phyloP scores from a whole-genome alignment of 2,113 vertebrate species.

The Catagonus wagneri region DNA sequence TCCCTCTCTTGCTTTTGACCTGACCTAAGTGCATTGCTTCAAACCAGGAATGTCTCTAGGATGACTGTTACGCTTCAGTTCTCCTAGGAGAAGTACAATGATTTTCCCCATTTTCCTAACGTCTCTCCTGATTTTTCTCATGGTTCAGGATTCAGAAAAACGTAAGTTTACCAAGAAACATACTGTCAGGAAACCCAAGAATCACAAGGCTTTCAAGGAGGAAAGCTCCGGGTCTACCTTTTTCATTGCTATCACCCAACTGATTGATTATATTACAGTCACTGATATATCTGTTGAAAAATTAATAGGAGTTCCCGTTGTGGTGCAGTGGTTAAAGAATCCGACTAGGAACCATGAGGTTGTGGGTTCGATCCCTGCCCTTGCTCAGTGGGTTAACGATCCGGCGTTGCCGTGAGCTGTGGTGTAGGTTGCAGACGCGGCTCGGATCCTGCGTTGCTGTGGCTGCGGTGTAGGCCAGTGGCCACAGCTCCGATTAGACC shows the following conservation, averaged over 20 bases:
- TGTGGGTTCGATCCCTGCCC: too few species aligned
- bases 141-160: conserved; percentile 9
- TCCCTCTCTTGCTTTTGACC: neutral
- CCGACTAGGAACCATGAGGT: too few species aligned
- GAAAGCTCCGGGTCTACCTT: neutral
- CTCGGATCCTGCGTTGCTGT: too few species aligned
- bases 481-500: too few species aligned
- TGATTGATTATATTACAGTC: neutral
- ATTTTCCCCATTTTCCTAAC: neutral
- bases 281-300: neutral
- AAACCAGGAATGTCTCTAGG: neutral
- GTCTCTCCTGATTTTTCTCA: conserved; percentile 15
- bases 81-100: neutral
- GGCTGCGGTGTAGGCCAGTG: too few species aligned
- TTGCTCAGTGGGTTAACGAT: too few species aligned
- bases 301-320: too few species aligned
- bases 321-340: too few species aligned
- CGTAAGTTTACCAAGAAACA: conserved; percentile 11
- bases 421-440: too few species aligned
- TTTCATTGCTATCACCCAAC: neutral
- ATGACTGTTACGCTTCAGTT: neutral
- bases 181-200: neutral
- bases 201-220: neutral
- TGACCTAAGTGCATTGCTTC: neutral
- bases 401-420: too few species aligned